Evolutionary conservation across 2,113 vertebrate genomes (phyloP), one percentile per base, ranked within the genome.

Genomic region (Oxygymnocypris stewartii): DNA sequence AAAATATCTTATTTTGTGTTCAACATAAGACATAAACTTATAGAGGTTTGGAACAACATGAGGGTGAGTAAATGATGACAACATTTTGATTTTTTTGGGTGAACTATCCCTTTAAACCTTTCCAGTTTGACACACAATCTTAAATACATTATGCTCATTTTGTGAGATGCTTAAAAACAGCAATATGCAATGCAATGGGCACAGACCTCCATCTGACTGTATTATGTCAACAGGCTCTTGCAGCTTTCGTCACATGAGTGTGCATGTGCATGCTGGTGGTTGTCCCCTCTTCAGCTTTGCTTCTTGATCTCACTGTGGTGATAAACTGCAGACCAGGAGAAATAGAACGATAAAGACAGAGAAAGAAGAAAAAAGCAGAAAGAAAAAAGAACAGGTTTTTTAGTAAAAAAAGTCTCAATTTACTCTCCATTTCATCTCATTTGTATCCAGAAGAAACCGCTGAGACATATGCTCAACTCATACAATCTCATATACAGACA

Each of bases 281-380:
- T 71, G 51, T 73, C n/a, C 18, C 78, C 40, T 67, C 75, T 86
- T 86, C n/a, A 75, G 79, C 65, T 86, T 51, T 59, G 16, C 23
- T 54, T 51, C 57, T 82, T 86, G 85, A 86, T 86, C 78, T 76
- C 11, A 51, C 73, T 74, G 44, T 76, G 69, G 37, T 61, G 54
- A 84, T 76, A 20, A 75, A 44, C 14, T 84, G 73, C 54, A 74
- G 2, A 47, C 12, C 13, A 69, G 65, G 18, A 63, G 28, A 85
- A 35, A 11, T 23, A 23, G 20, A 51, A 51, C 10, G 78, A 77
- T 75, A 71, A 14, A 63, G 12, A 37, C 6, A 37, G n/a, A 47
- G 23, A 12, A 59, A 79, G 37, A 23, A 85, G 63, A 35, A 20
- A 11, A 37, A 75, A n/a, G 28, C 6, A 67, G 12, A 31, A 67